A percentile compares a stretch with the other conserved stretches of the same genome.
Evolutionary conservation across 2,113 vertebrate species (phyloP).

Genomic region (Saguinus midas): DNA sequence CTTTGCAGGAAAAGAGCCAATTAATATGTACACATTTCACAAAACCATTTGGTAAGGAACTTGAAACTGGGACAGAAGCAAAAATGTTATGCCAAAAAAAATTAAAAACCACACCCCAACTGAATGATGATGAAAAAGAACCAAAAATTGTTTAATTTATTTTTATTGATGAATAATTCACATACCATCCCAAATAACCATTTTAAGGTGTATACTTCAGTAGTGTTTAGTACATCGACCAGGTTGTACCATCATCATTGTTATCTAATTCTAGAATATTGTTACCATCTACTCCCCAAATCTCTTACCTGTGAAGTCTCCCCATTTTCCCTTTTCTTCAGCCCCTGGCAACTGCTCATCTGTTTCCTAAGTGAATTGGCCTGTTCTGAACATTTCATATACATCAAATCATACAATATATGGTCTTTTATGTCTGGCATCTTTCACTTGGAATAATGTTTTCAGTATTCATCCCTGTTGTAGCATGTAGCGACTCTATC

Average conservation of each 20-base stretch:
- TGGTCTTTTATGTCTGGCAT: not conserved
- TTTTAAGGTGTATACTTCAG: not conserved
- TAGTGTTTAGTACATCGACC: not conserved
- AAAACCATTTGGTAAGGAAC: not conserved
- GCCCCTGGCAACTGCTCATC: not conserved
- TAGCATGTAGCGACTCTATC: not conserved
- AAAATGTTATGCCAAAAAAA: not conserved
- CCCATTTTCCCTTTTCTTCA: not conserved
- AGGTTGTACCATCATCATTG: not conserved
- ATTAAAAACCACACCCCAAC: too few relatives aligned
- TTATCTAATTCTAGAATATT: not conserved
- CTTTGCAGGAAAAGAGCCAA: not conserved
- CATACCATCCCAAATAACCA: not conserved
- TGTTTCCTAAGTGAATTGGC: not conserved
- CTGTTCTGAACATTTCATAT: not conserved
- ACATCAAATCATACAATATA: not conserved
- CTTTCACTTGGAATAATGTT: not conserved
- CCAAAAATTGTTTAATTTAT: not conserved
- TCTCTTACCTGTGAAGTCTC: not conserved
- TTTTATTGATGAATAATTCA: slow-evolving; percentile 10
- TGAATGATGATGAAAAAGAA: not conserved
- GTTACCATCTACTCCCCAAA: not conserved
- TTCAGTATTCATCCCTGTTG: not conserved
- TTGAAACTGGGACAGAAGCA: not conserved
- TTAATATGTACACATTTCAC: not conserved